Evolutionary conservation across 2,797 vertebrate species (phyloP).

Genomic region (Catamblyrhynchus diadema): DNA sequence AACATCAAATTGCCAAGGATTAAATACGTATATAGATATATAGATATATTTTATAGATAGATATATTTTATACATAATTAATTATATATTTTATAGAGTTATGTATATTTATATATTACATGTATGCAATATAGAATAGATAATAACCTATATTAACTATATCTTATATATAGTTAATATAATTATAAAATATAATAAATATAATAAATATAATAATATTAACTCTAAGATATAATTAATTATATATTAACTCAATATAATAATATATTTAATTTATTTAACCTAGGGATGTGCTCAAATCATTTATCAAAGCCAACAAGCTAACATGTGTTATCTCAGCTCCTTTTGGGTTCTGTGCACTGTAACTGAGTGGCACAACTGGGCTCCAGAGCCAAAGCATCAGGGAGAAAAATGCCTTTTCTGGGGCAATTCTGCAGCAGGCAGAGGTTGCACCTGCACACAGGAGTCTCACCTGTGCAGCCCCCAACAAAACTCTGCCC

Average conservation of each 20-base stretch:
- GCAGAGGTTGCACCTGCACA: neutral
- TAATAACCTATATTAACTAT: too few species aligned
- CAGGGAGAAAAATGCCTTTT: neutral
- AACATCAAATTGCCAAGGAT: neutral
- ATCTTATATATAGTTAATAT: too few species aligned
- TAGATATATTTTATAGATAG: too few species aligned
- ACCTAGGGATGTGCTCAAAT: neutral
- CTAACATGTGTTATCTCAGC: neutral
- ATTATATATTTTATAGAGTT: too few species aligned
- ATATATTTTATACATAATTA: too few species aligned
- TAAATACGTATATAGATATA: neutral
- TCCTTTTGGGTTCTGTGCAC: neutral
- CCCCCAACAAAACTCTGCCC: accelerated
- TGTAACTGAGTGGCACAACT: neutral
- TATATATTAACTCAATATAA: too few species aligned
- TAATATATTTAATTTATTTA: neutral
- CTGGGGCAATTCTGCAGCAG: neutral
- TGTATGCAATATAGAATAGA: neutral
- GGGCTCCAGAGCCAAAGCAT: neutral
- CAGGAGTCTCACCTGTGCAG: neutral
- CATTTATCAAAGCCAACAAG: neutral
- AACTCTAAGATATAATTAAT: too few species aligned
- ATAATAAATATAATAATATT: too few species aligned
- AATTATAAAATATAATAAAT: too few species aligned
- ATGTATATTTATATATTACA: too few species aligned